These are phyloP conservation scores for Pachycephus smyrnensis DNA, from an alignment of 2,888 invertebrate species.

Conservation along the genomic window DNA sequence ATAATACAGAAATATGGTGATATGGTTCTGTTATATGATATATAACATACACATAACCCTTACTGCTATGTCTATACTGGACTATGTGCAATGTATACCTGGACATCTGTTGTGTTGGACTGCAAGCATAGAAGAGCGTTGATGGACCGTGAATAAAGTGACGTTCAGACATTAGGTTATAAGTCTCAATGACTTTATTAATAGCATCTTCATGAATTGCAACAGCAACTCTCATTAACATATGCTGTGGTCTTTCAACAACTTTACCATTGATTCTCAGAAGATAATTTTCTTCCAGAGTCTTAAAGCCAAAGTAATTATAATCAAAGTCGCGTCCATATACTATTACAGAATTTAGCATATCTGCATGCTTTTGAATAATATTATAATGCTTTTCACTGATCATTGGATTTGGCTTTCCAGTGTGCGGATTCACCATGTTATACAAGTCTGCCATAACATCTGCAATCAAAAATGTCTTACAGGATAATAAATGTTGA, in stretches of 20 bases:
- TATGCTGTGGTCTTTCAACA: slow-evolving; percentile 96
- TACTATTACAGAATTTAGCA: slow-evolving; percentile 93
- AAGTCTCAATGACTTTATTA: slow-evolving; percentile 93
- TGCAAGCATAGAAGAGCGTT: slow-evolving; percentile 95
- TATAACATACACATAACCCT: background rate
- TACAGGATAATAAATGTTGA: background rate
- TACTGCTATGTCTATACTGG: background rate
- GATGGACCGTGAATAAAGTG: slow-evolving; percentile 99
- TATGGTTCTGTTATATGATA: background rate
- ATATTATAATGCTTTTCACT: slow-evolving; percentile 85
- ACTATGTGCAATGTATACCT: slow-evolving; percentile 66
- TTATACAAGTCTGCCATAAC: slow-evolving; percentile 90
- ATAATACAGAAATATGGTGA: background rate
- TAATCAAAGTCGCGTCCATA: slow-evolving; percentile 97
- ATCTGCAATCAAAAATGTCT: slow-evolving; percentile 74
- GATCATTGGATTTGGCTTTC: slow-evolving; percentile 83
- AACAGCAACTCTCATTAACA: slow-evolving; percentile 97
- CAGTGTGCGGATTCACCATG: slow-evolving; percentile 80
- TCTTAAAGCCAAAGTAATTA: slow-evolving; percentile 99
- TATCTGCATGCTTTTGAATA: slow-evolving; percentile 86
- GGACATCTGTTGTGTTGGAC: slow-evolving; percentile 90
- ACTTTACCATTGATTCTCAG: slow-evolving; percentile 92
- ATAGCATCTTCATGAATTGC: slow-evolving; percentile 97
- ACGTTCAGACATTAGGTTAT: slow-evolving; percentile 92
- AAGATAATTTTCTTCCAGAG: slow-evolving; percentile 94